Conservation (phyloP, 2,113 vertebrate species). For the Donacobius atricapilla region DNA sequence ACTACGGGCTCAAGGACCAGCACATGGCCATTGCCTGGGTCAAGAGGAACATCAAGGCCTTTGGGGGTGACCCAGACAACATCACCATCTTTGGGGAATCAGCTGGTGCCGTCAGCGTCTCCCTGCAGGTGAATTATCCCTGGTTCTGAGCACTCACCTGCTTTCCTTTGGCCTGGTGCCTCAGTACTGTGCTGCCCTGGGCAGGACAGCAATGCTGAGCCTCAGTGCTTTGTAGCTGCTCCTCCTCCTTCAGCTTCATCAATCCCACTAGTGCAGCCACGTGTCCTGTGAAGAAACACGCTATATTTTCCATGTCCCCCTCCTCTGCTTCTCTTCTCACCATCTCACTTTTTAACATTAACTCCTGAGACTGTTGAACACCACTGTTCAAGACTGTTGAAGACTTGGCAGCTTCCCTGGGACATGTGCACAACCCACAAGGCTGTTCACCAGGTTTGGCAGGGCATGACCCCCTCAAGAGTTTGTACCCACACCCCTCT, state of each 20-base stretch:
- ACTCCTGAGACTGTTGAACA: neutral
- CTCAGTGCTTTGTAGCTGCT: neutral
- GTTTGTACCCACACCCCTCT: neutral
- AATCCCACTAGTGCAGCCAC: neutral
- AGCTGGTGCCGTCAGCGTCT: slow-evolving; percentile 82
- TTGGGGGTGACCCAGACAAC: slow-evolving; percentile 88
- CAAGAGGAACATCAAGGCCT: slow-evolving; percentile 89
- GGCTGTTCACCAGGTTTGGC: too few relatives aligned
- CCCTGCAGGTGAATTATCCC: slow-evolving; percentile 81
- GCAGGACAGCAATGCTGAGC: neutral
- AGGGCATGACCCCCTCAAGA: neutral
- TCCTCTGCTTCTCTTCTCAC: neutral
- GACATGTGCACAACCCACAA: neutral
- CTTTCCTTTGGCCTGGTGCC: neutral
- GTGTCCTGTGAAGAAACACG: neutral
- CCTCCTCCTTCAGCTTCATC: neutral
- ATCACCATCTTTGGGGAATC: slow-evolving; percentile 93
- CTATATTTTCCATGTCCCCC: neutral
- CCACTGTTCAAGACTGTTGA: too few relatives aligned
- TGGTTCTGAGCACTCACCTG: rapidly evolving
- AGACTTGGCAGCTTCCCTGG: neutral
- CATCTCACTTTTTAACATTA: neutral
- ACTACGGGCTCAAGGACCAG: slow-evolving; percentile 93
- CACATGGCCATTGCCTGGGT: slow-evolving; percentile 94
- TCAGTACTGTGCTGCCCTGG: neutral